These are phyloP conservation scores for Desoria tigrina DNA, from an alignment of 2,888 invertebrate genomes.

Conservation along the genomic window DNA sequence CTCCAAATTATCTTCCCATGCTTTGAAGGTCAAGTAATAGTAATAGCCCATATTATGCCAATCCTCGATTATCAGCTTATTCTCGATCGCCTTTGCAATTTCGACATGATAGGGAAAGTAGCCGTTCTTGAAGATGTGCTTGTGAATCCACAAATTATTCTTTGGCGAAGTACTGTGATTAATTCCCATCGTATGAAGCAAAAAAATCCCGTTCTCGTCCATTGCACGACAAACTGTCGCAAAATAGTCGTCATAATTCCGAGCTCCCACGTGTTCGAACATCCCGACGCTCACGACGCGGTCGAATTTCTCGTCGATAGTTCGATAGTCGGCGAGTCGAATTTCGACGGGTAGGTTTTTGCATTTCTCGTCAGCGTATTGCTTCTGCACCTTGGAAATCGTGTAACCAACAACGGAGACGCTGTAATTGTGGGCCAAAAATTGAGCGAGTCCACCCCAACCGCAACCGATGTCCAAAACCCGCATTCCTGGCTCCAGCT, in stretches of 20 bases:
- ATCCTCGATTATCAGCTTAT: conserved; percentile 43
- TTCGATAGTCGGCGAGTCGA: conserved; percentile 37
- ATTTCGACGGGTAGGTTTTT: conserved; percentile 33
- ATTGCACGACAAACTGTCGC: conserved; percentile 32
- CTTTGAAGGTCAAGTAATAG: conserved; percentile 41
- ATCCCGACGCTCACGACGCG: conserved; percentile 44
- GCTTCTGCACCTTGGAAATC: conserved; percentile 36
- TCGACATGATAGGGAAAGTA: conserved; percentile 46
- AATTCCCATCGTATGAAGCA: conserved; percentile 44
- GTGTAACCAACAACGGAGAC: conserved; percentile 41
- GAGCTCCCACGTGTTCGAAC: conserved; percentile 44
- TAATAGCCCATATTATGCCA: conserved; percentile 46
- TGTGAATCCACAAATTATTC: conserved; percentile 42
- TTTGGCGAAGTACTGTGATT: conserved; percentile 23
- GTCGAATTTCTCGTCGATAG: conserved; percentile 41
- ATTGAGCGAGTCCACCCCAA: conserved; percentile 39
- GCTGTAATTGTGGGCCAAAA: conserved; percentile 41
- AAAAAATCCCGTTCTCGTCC: conserved; percentile 38
- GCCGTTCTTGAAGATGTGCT: conserved; percentile 48
- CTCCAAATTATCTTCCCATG: conserved; percentile 45
- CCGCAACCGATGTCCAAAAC: conserved; percentile 37
- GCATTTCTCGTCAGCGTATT: conserved; percentile 26
- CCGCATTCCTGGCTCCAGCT: conserved; percentile 40
- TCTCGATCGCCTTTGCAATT: conserved; percentile 33
- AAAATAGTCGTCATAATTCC: conserved; percentile 40